Conservation (phyloP, 2,888 invertebrate genomes). For the Anorthoa munda region DNA sequence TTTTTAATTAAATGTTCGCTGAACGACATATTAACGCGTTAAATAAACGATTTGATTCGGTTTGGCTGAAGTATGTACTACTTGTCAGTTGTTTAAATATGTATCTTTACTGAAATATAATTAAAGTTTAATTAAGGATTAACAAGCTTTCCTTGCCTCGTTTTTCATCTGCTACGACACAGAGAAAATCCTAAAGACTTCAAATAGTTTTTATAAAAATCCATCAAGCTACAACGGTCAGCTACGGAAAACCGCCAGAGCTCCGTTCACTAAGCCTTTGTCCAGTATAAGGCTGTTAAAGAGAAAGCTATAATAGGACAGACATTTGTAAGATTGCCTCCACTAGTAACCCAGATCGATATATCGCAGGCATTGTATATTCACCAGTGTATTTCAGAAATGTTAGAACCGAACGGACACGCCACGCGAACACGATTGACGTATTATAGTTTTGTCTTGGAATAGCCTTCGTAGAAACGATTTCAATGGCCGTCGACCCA, state of each 20-base stretch:
- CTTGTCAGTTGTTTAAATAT: conserved; percentile 32
- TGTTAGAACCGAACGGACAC: conserved; percentile 77
- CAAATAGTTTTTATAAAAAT: conserved; percentile 65
- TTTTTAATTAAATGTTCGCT: conserved; percentile 71
- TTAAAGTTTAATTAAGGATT: conserved; percentile 38
- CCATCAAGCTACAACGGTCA: conserved; percentile 59
- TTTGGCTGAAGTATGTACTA: conserved; percentile 30
- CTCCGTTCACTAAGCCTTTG: conserved; percentile 70
- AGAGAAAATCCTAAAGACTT: conserved; percentile 44
- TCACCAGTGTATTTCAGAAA: conserved; percentile 82
- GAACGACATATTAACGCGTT: conserved; percentile 62
- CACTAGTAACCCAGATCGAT: conserved; percentile 77
- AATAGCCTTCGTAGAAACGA: conserved; percentile 86
- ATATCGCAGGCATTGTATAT: conserved; percentile 84
- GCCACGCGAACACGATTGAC: conserved; percentile 84
- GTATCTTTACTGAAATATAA: conserved; percentile 24
- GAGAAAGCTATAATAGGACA: conserved; percentile 77
- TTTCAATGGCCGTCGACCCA: conserved; percentile 85
- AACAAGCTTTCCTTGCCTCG: conserved; percentile 16
- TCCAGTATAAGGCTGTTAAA: conserved; percentile 75
- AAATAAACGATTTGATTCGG: conserved; percentile 63
- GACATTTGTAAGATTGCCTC: conserved; percentile 81
- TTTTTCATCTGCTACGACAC: conserved; percentile 30
- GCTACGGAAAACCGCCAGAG: conserved; percentile 69
- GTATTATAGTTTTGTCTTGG: conserved; percentile 86